Evolutionary conservation across 2,888 invertebrate genomes (phyloP).

Genomic region (Agonopterix alstromeriana): DNA sequence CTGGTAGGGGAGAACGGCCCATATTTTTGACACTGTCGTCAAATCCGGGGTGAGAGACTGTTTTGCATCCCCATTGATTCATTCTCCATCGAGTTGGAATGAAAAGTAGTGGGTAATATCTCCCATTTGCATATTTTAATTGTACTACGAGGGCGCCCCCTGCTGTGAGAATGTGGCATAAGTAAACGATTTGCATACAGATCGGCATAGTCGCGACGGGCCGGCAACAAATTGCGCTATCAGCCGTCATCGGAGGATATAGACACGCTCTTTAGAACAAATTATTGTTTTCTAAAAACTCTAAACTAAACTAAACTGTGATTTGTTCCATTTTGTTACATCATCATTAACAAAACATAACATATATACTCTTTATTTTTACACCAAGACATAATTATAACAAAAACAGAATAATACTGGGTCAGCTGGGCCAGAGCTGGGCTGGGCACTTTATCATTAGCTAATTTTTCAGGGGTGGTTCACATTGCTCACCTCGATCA

Average conservation of each 20-base stretch:
- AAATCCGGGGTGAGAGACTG: conserved; percentile 18
- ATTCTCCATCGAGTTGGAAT: conserved; percentile 53
- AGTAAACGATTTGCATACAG: conserved; percentile 60
- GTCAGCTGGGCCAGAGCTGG: too few species aligned
- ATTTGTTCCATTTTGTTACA: too few species aligned
- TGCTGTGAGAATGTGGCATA: conserved; percentile 56
- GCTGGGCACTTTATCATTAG: too few species aligned
- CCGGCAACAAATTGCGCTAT: conserved; percentile 40
- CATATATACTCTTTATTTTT: too few species aligned
- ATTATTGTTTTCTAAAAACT: too few species aligned
- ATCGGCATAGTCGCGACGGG: conserved; percentile 39
- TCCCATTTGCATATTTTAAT: conserved; percentile 74
- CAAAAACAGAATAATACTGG: too few species aligned
- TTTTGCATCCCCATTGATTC: conserved; percentile 42
- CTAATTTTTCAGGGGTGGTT: too few species aligned
- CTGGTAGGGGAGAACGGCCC: neutral
- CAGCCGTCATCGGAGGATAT: conserved; percentile 41
- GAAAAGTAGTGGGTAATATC: conserved; percentile 72
- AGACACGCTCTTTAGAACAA: conserved; percentile 5
- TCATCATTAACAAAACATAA: too few species aligned
- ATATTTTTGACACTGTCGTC: conserved; percentile 44
- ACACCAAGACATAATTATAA: too few species aligned
- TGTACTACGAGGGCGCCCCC: conserved; percentile 54
- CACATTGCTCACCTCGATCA: too few species aligned
- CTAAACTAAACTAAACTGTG: too few species aligned